A percentile compares a stretch with the other conserved stretches of the same genome.
Conservation (phyloP, 2,797 vertebrate species). For the Muraenolepis orangiensis region DNA sequence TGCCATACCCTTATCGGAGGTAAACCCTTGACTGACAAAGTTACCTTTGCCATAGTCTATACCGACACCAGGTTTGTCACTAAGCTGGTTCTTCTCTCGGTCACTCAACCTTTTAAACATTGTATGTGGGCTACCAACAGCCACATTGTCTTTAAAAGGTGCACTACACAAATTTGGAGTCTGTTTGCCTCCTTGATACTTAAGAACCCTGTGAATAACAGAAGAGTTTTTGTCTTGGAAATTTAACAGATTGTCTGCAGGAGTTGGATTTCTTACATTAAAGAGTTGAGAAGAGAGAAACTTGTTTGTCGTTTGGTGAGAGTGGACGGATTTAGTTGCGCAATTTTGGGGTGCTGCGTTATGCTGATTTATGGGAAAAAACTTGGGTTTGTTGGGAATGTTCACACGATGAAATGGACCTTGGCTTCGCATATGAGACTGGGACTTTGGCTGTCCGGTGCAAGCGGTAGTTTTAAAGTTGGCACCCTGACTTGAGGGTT, state of each 20-base stretch:
- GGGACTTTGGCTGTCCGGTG: slow-evolving; percentile 55
- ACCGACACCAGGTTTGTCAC: slow-evolving; percentile 36
- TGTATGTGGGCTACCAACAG: slow-evolving; percentile 41
- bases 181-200: slow-evolving; percentile 66
- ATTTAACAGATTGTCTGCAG: slow-evolving; percentile 61
- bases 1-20: slow-evolving; percentile 44
- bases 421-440: slow-evolving; percentile 58
- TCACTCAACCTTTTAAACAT: slow-evolving; percentile 35
- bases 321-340: slow-evolving; percentile 57
- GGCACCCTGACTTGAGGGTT: slow-evolving; percentile 34
- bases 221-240: slow-evolving; percentile 65
- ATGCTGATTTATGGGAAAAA: slow-evolving; percentile 50
- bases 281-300: slow-evolving; percentile 60
- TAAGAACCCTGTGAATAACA: slow-evolving; percentile 71
- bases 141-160: slow-evolving; percentile 54
- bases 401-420: slow-evolving; percentile 66
- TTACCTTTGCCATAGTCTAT: slow-evolving; percentile 47
- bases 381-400: slow-evolving; percentile 61
- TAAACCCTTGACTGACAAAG: slow-evolving; percentile 43
- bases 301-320: slow-evolving; percentile 59
- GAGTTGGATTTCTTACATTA: slow-evolving; percentile 57
- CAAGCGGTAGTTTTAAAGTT: slow-evolving; percentile 37
- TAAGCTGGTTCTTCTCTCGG: slow-evolving; percentile 48
- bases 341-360: slow-evolving; percentile 52
- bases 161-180: slow-evolving; percentile 65